Conservation (phyloP, 2,888 invertebrate species). For the Dastarcus helophoroides region DNA sequence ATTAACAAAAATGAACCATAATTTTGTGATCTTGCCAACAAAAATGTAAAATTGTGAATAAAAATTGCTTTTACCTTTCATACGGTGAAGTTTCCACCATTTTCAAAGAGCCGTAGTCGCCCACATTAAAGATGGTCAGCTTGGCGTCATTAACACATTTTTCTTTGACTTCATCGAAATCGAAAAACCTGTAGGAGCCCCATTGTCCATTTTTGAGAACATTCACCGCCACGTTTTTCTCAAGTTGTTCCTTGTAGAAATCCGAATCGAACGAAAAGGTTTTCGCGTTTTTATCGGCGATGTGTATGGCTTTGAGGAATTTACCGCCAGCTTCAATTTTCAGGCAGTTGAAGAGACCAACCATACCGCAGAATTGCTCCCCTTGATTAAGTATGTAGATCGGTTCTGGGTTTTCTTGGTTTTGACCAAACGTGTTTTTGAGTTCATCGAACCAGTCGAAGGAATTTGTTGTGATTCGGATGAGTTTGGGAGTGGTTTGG, state of each 20-base stretch:
- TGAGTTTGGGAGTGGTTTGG: constrained; percentile 9
- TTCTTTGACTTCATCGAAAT: constrained; percentile 7
- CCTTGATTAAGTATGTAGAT: constrained; percentile 14
- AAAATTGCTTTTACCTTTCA: constrained; percentile 4
- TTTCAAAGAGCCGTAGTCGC: constrained; percentile 6
- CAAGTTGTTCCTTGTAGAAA: constrained; percentile 18
- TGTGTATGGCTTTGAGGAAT: constrained; percentile 15
- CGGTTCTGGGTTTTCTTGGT: constrained; percentile 1
- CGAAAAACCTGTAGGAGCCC: constrained; percentile 21
- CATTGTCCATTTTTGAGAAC: constrained; percentile 18
- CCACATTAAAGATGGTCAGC: constrained; percentile 1
- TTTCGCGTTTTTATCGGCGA: constrained; percentile 15
- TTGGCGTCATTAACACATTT: constrained; percentile 1
- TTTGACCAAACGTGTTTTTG: constrained; percentile 9
- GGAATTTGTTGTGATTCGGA: constrained; percentile 10
- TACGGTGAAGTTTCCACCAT: constrained; percentile 5
- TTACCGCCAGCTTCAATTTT: constrained; percentile 10
- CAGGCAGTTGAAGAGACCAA: constrained; percentile 20
- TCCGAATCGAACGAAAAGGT: constrained; percentile 16
- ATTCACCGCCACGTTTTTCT: constrained; percentile 20
- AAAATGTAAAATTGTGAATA: too few species aligned
- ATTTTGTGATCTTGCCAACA: too few species aligned
- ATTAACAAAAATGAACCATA: too few species aligned
- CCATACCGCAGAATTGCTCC: constrained; percentile 13
- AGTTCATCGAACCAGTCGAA: constrained; percentile 14